Evolutionary conservation across 2,113 vertebrate genomes (phyloP), one percentile per base, ranked within the genome.

Genomic region (Paedocypris sp.): DNA sequence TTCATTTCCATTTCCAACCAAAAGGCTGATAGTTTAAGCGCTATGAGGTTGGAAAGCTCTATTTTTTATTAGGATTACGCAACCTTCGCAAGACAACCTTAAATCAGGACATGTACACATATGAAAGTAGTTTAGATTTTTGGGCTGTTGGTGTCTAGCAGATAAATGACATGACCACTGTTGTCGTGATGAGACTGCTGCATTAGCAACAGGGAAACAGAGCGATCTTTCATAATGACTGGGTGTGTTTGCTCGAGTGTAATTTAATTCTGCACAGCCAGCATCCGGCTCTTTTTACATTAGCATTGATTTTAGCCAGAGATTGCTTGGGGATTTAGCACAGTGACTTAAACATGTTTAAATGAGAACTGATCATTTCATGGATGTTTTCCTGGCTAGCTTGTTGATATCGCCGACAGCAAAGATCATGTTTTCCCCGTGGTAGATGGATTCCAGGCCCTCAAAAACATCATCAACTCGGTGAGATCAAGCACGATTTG

Each of bases 401-500:
- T 98, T 12, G 85, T 86, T 77, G 86, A 72, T 75, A 95, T 98
- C 51, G 94, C 94, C 42, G 92, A 94, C 13, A 84, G 86, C 3
- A 87, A 79, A 48, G 89, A 92, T 7, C 89, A 97, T 65, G 94
- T 98, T 45, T 98, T 97, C 72, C 92, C 93, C 15, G 93, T 98
- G 43, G 79, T 85, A 73, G 92, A 89, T 31, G 94, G 94, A 75
- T 95, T 98, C 72, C 88, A 93, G 3, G 90, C 91, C 13, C 90
- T 98, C 64, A 92, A 89, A 77, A 89, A 89, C 66, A 86, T 92
- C 62, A 91, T 98, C 68, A 88, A 89, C 85, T 89, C 86, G 61
- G 93, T 97, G 79, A 97, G 90, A 80, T 49, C 32, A 23, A 5
- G 10, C n/a, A 35, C 4, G 38, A 33, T 20, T 25, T 39, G 18